Conservation (phyloP, 2,113 vertebrate species). For the Paracanthobrama guichenoti region DNA sequence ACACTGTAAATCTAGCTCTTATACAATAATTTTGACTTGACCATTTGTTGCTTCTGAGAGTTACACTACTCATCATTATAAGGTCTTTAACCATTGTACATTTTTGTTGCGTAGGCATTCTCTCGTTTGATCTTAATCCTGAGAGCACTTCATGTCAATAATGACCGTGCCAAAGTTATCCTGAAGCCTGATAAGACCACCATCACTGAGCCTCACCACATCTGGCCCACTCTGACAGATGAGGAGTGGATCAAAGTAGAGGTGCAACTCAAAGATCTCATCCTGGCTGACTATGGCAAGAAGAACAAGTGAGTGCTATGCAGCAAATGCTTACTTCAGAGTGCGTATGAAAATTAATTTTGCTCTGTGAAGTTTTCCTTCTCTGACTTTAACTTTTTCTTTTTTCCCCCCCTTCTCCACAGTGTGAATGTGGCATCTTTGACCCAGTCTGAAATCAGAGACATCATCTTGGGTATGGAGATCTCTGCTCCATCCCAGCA, state of each 20-base stretch:
- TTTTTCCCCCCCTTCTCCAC: conserved; percentile 52
- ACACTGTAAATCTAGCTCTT: conserved; percentile 80
- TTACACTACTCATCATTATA: too few relatives aligned
- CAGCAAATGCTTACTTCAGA: neutral
- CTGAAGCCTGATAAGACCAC: conserved; percentile 98
- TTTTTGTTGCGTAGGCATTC: conserved; percentile 83
- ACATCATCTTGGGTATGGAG: conserved; percentile 99
- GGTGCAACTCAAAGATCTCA: conserved; percentile 97
- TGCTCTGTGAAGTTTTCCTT: neutral
- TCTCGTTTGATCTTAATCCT: conserved; percentile 98
- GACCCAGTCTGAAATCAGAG: conserved; percentile 97
- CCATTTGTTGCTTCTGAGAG: neutral
- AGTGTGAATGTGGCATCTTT: conserved; percentile 97
- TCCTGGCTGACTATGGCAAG: conserved; percentile 98
- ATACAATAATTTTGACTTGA: neutral
- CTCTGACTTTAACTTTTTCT: neutral
- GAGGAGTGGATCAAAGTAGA: conserved; percentile 99
- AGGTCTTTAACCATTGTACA: conserved; percentile 1
- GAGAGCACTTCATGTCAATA: conserved; percentile 94
- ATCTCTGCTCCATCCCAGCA: conserved; percentile 98
- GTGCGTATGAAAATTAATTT: neutral
- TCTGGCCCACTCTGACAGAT: conserved; percentile 97
- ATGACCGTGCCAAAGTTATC: conserved; percentile 97
- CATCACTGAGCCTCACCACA: conserved; percentile 96
- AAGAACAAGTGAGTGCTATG: conserved; percentile 93